These are phyloP conservation scores for Nicator chloris DNA, from an alignment of 2,113 vertebrate species.

Conservation along the genomic window DNA sequence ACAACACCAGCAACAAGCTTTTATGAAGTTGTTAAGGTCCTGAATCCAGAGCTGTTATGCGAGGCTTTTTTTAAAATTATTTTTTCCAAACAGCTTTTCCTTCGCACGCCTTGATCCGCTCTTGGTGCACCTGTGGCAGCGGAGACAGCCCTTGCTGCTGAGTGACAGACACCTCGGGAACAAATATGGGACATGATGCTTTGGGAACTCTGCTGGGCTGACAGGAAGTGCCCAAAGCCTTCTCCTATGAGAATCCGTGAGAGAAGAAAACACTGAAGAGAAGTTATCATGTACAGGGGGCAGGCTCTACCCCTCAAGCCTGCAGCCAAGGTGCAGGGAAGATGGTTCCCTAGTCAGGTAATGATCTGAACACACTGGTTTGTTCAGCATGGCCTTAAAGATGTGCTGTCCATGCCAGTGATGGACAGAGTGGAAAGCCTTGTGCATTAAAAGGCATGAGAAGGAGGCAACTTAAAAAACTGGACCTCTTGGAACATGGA, in stretches of 20 bases:
- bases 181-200: neutral
- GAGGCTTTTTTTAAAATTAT: neutral
- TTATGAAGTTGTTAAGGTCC: conserved; percentile 53
- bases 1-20: conserved; percentile 54
- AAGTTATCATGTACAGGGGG: neutral
- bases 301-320: neutral
- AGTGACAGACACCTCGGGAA: neutral
- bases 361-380: neutral
- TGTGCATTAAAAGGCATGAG: neutral
- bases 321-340: neutral
- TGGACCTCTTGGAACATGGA: neutral
- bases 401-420: neutral
- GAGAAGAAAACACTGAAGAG: neutral
- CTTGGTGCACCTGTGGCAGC: neutral
- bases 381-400: neutral
- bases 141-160: neutral
- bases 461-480: neutral
- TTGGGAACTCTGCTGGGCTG: neutral
- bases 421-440: neutral
- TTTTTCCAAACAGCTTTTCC: neutral
- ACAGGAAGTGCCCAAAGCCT: neutral
- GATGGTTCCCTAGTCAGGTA: neutral
- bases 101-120: neutral
- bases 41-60: conserved; percentile 24
- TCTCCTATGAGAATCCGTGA: neutral